Evolutionary conservation across 2,113 vertebrate species (phyloP).

Genomic region (Gymnocephalus cernua): DNA sequence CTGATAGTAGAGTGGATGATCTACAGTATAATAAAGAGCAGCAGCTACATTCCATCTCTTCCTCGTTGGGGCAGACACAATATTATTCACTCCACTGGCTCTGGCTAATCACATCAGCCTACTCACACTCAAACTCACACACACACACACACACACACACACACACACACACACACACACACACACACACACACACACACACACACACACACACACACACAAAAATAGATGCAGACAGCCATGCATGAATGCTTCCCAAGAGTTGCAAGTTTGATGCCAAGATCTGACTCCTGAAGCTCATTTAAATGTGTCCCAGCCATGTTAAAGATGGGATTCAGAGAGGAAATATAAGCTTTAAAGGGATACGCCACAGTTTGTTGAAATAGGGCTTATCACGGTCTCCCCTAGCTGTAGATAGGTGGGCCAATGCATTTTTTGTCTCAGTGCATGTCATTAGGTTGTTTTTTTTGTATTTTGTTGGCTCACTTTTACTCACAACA

Average conservation of each 20-base stretch:
- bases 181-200: constrained; percentile 12
- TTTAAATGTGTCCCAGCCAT: constrained; percentile 46
- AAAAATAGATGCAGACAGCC: constrained; percentile 66
- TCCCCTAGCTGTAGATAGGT: too few relatives aligned
- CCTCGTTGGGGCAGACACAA: constrained; percentile 64
- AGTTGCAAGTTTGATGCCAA: constrained; percentile 62
- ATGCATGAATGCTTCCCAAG: constrained; percentile 55
- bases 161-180: constrained; percentile 8
- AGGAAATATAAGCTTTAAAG: constrained; percentile 7
- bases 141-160: not conserved
- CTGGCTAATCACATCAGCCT: constrained; percentile 78
- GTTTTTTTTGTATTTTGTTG: too few relatives aligned
- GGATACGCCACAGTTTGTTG: too few relatives aligned
- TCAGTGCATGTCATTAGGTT: too few relatives aligned
- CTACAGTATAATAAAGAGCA: constrained; percentile 69
- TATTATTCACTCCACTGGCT: constrained; percentile 78
- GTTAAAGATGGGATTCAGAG: constrained; percentile 20
- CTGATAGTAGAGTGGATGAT: constrained; percentile 54
- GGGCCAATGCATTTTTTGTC: too few relatives aligned
- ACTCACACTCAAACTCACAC: constrained; percentile 43
- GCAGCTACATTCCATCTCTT: constrained; percentile 67
- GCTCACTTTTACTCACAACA: too few relatives aligned
- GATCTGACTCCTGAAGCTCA: constrained; percentile 46
- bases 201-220: constrained; percentile 18
- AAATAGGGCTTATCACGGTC: too few relatives aligned